These are phyloP conservation scores for Strigamia maritima DNA, from an alignment of 2,888 invertebrate genomes.

Conservation along the genomic window DNA sequence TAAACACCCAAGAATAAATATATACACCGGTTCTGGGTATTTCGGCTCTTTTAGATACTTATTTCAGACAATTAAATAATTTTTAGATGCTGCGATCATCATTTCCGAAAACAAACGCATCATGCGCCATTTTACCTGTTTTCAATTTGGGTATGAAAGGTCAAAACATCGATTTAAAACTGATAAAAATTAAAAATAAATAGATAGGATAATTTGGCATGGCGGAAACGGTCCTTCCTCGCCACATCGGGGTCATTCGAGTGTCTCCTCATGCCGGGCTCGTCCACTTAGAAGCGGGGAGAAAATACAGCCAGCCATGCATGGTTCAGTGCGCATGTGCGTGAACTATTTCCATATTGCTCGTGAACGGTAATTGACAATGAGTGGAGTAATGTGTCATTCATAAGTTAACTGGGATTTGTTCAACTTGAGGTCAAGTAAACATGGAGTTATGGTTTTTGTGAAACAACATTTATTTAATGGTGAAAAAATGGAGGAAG, in stretches of 20 bases:
- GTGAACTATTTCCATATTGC: too few species aligned
- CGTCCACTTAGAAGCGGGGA: neutral
- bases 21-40: too few species aligned
- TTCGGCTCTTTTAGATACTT: neutral
- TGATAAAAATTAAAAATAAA: neutral
- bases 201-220: neutral
- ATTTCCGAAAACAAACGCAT: neutral
- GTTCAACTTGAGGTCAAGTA: neutral
- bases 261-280: neutral
- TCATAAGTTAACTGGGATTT: neutral
- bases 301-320: neutral
- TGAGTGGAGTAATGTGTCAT: neutral
- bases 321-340: neutral
- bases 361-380: too few species aligned
- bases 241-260: conserved; percentile 24
- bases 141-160: neutral
- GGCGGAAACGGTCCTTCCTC: conserved; percentile 12
- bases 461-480: too few species aligned
- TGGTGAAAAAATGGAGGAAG: too few species aligned
- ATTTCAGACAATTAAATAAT: too few species aligned
- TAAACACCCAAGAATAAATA: neutral
- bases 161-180: neutral
- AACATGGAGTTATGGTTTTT: neutral
- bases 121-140: neutral
- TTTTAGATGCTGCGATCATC: too few species aligned